Base-by-base conservation (phyloP, 2,797 vertebrate genomes). In the Falco novaeseelandiae region DNA sequence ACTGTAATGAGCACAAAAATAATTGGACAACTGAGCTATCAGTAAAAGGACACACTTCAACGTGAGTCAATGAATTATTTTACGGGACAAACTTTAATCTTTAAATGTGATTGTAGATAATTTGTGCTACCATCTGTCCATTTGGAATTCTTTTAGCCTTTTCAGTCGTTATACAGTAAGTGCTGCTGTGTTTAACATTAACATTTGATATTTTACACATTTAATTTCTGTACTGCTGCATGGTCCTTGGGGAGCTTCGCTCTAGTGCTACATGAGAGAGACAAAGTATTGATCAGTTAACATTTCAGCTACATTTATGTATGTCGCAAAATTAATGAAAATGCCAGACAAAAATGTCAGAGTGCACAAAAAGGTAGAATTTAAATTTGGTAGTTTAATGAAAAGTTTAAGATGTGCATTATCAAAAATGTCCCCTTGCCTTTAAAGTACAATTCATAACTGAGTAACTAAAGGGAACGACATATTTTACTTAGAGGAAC, bases 281-380 rank as follows among this genome's bases (percentile, higher is more conserved):
- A 99, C 98, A 99, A 98, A 98, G 98, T 99, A 99, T 99, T 98
- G 99, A 99, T 99, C 99, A 99, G 98, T 99, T 99, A 99, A 99
- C 99, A 99, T 99, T 99, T 99, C 98, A 98, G 98, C 98, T 98
- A 98, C 97, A 93, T 98, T 98, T 98, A 98, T 98, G 98, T 98
- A 98, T 98, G 98, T 98, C 97, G 96, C 98, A 98, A 98, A 98
- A 98, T 98, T 98, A 99, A 99, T 99, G 98, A 99, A 99, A 99
- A 99, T 99, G 98, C 99, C 98, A 99, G 98, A 97, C 98, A 98
- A 98, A 99, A 99, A 99, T 98, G 98, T 99, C 98, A 99, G 98
- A 99, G 98, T 99, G 98, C 97, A 98, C 97, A 97, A 98, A 98
- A 98, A 99, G 98, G 98, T 98, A 98, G 98, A 97, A 98, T 98